phyloP scores from a whole-genome alignment of 2,113 vertebrate genomes.

The Myodes glareolus region DNA sequence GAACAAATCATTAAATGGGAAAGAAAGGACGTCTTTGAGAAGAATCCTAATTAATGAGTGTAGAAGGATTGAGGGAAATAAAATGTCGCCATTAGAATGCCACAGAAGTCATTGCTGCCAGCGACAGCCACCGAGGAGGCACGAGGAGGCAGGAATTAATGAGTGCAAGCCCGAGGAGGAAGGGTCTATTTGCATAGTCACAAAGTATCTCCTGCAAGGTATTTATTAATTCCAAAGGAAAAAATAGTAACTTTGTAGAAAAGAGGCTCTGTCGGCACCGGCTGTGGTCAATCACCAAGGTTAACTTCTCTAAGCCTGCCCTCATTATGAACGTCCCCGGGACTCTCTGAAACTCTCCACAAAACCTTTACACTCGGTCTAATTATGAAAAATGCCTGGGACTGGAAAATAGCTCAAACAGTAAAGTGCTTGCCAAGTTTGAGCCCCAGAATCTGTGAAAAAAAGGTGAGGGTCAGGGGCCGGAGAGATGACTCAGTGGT shows the following conservation, averaged over 20 bases:
- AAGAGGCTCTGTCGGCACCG: background rate
- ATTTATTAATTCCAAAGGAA: background rate
- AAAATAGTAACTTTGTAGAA: background rate
- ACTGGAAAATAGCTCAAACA: background rate
- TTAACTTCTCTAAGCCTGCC: accelerated
- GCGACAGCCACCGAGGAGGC: accelerated
- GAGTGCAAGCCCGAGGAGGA: accelerated
- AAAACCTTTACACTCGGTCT: background rate
- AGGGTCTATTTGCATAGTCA: background rate
- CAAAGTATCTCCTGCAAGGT: background rate
- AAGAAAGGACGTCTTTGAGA: background rate
- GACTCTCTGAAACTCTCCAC: accelerated
- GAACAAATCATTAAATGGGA: background rate
- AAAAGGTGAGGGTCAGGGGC: too few relatives aligned
- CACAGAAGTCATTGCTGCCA: background rate
- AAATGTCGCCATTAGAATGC: accelerated
- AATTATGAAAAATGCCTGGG: background rate
- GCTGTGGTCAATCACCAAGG: accelerated
- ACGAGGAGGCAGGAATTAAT: background rate
- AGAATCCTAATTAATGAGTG: background rate
- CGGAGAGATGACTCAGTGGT: background rate
- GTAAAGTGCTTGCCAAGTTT: background rate
- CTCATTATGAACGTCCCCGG: accelerated
- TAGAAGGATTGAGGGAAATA: background rate
- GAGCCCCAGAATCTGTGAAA: background rate